Conservation (phyloP, 1,140 invertebrate genomes). For the Atta colombica region DNA sequence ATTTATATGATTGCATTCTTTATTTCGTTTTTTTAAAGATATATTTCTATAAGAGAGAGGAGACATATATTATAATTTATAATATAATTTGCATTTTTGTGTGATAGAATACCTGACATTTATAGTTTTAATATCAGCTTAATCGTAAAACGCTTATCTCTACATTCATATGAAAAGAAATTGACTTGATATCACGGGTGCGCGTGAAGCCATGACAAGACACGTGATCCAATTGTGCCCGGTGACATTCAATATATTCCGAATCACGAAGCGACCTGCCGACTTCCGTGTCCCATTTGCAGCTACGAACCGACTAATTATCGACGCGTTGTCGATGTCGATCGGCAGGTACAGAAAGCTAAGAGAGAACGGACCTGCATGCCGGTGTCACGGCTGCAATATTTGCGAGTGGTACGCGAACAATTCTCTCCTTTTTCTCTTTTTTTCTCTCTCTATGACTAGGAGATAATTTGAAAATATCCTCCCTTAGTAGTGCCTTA, state of each 20-base stretch:
- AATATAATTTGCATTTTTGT: conserved; percentile 7
- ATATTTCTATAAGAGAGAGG: too few species aligned
- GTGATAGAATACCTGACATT: not conserved
- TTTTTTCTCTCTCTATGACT: not conserved
- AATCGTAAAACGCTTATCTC: conserved; percentile 3
- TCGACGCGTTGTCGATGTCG: conserved; percentile 60
- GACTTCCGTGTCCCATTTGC: conserved; percentile 46
- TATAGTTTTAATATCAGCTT: not conserved
- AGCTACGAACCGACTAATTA: conserved; percentile 66
- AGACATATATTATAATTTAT: not conserved
- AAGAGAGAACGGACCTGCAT: conserved; percentile 17
- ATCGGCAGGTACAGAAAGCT: conserved; percentile 52
- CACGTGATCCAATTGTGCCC: conserved; percentile 20
- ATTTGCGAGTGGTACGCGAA: conserved; percentile 20
- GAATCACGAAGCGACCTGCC: conserved; percentile 57
- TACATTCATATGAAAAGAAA: conserved; percentile 36
- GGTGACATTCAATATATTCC: conserved; percentile 59
- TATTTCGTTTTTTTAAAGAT: not conserved
- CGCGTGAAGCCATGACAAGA: conserved; percentile 33
- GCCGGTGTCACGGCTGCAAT: conserved; percentile 41
- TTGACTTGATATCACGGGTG: not conserved
- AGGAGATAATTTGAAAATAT: conserved; percentile 6
- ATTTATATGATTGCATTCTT: not conserved
- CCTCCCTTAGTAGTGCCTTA: not conserved
- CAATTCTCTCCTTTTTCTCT: not conserved